Conservation (phyloP, 1,140 invertebrate species). For the Myzus persicae region DNA sequence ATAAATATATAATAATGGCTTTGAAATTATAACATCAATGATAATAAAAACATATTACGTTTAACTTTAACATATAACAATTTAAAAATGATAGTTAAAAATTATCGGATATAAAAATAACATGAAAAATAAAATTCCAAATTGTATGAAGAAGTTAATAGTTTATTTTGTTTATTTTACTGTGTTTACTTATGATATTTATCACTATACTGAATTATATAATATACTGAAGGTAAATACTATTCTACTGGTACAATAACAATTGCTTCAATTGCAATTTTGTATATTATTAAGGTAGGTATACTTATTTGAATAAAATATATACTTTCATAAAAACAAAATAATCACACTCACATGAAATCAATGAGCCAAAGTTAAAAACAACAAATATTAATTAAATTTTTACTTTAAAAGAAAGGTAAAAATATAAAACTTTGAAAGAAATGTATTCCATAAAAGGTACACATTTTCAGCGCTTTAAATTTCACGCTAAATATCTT, state of each 20-base stretch:
- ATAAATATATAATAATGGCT: background rate
- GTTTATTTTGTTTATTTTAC: no score
- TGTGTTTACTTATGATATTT: no score
- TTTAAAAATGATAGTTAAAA: background rate
- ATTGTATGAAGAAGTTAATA: background rate
- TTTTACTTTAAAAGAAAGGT: background rate
- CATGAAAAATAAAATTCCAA: background rate
- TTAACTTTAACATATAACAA: background rate
- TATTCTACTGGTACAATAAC: no score
- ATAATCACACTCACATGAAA: background rate
- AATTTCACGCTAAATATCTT: slow-evolving; percentile 32
- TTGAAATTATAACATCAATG: no score
- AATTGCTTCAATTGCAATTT: no score
- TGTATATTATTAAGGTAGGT: no score
- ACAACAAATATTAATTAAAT: background rate
- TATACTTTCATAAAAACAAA: no score
- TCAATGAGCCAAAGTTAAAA: background rate
- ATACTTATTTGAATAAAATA: no score
- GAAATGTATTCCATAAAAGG: background rate
- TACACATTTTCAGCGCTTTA: background rate
- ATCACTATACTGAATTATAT: no score
- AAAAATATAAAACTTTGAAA: background rate
- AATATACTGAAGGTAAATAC: no score
- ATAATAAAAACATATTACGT: no score
- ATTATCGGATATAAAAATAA: no score